phyloP scores from a whole-genome alignment of 2,113 vertebrate genomes.

The Notarius lentiginosus region DNA sequence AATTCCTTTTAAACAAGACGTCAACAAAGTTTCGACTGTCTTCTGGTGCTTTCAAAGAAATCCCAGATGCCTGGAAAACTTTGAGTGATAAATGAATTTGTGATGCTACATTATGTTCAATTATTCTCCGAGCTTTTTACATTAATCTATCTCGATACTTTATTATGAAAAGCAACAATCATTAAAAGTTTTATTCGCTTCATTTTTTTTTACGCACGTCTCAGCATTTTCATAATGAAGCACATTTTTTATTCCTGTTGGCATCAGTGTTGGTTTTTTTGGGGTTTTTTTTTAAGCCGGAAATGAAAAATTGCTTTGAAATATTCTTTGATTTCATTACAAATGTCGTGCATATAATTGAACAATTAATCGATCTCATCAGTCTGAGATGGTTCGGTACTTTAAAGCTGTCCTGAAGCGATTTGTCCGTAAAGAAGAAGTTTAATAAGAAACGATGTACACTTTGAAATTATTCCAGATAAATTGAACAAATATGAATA shows the following conservation, averaged over 20 bases:
- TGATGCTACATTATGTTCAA: not conserved
- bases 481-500: not conserved
- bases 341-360: conserved; percentile 1
- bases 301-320: conserved; percentile 18
- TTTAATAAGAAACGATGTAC: not conserved
- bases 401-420: not conserved
- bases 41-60: not conserved
- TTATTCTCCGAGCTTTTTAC: not conserved
- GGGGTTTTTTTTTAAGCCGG: not conserved
- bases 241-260: conserved; percentile 8
- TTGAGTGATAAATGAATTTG: not conserved
- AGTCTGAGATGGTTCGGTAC: not conserved
- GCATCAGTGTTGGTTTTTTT: not conserved
- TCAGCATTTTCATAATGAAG: conserved; percentile 64
- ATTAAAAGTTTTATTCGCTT: conserved; percentile 50
- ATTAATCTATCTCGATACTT: not conserved
- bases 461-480: not conserved
- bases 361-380: conserved; percentile 10
- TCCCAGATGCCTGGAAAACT: not conserved
- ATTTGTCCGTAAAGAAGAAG: not conserved
- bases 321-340: conserved; percentile 30
- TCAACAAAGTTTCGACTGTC: not conserved
- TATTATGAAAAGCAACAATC: conserved; percentile 12
- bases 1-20: not conserved
- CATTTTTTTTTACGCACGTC: conserved; percentile 58